A percentile compares a stretch with the other conserved stretches of the same genome.
Evolutionary conservation across 2,797 vertebrate species (phyloP).

Genomic region (Tragopan temminckii): DNA sequence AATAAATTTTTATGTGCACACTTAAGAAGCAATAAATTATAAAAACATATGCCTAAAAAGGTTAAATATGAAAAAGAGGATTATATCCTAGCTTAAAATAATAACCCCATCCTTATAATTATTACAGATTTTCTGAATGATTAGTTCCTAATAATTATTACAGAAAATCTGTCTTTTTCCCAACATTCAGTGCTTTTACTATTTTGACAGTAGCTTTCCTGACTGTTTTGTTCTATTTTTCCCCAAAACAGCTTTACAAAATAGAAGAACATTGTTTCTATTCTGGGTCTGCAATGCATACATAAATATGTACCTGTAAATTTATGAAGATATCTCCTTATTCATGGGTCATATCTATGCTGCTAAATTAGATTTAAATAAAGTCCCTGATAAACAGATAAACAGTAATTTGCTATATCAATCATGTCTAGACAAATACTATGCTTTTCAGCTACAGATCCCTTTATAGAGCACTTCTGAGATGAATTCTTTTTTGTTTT

Average conservation of each 20-base stretch:
- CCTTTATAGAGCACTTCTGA: neutral
- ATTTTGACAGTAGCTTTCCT: conserved; percentile 5
- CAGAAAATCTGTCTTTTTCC: neutral
- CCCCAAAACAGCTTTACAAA: neutral
- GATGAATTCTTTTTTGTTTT: neutral
- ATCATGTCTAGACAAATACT: neutral
- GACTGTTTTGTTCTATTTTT: neutral
- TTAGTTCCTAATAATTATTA: neutral
- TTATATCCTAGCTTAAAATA: neutral
- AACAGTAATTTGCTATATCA: neutral
- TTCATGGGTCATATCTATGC: neutral
- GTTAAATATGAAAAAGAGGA: neutral
- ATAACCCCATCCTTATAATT: neutral
- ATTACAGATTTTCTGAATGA: neutral
- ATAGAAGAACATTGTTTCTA: neutral
- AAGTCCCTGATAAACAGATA: neutral
- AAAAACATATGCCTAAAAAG: neutral
- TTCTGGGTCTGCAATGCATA: neutral
- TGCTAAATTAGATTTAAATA: neutral
- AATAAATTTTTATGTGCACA: neutral
- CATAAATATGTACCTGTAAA: neutral
- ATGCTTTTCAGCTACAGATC: neutral
- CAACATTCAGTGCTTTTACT: neutral
- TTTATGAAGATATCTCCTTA: neutral
- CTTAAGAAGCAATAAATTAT: neutral